Evolutionary conservation across 2,797 vertebrate species (phyloP).

Genomic region (Leptodactylus fallax): DNA sequence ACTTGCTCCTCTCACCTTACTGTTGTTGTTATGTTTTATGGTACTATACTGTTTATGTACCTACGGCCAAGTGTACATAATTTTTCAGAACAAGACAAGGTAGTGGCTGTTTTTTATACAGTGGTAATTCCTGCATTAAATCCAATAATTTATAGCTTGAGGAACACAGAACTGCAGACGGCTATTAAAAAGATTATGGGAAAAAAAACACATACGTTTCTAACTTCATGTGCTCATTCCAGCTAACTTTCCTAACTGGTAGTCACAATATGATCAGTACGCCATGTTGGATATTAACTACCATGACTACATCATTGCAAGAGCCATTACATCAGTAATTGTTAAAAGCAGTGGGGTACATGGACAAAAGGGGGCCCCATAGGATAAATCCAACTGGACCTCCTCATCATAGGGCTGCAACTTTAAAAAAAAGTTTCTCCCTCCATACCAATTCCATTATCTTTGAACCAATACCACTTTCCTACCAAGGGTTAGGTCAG

Average conservation of each 20-base stretch:
- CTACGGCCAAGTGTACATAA: conserved; percentile 66
- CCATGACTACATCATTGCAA: not conserved
- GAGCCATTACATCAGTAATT: not conserved
- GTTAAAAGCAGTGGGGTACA: not conserved
- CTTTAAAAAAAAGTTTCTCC: too few species aligned
- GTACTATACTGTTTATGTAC: conserved; percentile 71
- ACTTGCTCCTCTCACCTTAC: conserved; percentile 73
- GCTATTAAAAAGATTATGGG: conserved; percentile 65
- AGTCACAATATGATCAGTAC: too few species aligned
- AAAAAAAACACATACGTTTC: not conserved
- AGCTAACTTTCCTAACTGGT: too few species aligned
- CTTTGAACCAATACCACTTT: too few species aligned
- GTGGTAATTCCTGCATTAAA: conserved; percentile 72
- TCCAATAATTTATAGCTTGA: conserved; percentile 72
- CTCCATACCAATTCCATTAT: too few species aligned
- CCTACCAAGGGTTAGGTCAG: too few species aligned
- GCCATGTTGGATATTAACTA: not conserved
- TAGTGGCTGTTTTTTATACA: conserved; percentile 69
- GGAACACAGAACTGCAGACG: conserved; percentile 68
- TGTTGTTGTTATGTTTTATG: conserved; percentile 70
- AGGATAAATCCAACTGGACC: not conserved
- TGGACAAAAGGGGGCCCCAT: not conserved
- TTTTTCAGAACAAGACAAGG: conserved; percentile 67
- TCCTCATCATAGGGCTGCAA: not conserved
- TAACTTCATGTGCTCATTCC: not conserved